phyloP scores from a whole-genome alignment of 2,797 vertebrate genomes.

The Pelochelys cantorii region DNA sequence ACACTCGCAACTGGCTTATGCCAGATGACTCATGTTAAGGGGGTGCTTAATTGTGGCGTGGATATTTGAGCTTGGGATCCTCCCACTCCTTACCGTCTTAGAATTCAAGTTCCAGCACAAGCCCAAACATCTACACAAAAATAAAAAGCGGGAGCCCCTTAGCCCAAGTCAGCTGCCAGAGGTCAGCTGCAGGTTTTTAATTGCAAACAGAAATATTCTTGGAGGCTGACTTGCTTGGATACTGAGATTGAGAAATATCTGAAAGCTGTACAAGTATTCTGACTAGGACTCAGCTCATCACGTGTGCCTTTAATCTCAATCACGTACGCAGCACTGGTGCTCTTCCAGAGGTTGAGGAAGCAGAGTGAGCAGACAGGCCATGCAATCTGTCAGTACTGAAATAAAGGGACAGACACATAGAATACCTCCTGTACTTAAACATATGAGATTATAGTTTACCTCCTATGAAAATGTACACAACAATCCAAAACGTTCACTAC shows the following conservation, averaged over 20 bases:
- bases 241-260: neutral
- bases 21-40: neutral
- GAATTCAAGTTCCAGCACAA: neutral
- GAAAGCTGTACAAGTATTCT: neutral
- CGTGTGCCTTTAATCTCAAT: neutral
- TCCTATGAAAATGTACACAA: neutral
- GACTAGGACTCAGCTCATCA: neutral
- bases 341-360: neutral
- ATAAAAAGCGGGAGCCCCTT: neutral
- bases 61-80: neutral
- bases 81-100: neutral
- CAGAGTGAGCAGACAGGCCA: neutral
- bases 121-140: neutral
- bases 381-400: neutral
- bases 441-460: neutral
- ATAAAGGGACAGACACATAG: conserved; percentile 10
- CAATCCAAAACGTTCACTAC: neutral
- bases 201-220: neutral
- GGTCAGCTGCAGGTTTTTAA: neutral
- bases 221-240: neutral
- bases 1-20: neutral
- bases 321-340: neutral
- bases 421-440: neutral
- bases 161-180: neutral
- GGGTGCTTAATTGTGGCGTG: neutral